Conservation (phyloP, 1,140 invertebrate genomes). For the Ptiloglossa arizonensis region DNA sequence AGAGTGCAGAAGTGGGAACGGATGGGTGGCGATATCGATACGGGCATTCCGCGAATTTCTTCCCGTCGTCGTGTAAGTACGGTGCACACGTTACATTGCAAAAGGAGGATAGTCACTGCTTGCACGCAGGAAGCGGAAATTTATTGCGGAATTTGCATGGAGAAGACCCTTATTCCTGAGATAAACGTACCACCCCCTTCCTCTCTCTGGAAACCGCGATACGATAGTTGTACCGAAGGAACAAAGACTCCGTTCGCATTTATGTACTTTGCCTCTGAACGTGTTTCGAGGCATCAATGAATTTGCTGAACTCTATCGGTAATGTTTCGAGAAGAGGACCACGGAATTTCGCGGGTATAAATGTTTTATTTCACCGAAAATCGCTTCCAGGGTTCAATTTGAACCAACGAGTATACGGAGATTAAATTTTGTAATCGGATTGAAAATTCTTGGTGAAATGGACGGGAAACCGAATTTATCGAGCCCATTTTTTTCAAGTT, state of each 20-base stretch:
- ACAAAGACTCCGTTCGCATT: not conserved
- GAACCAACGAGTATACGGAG: too few relatives aligned
- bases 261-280: not conserved
- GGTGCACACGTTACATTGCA: not conserved
- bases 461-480: too few relatives aligned
- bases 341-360: too few relatives aligned
- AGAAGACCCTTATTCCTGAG: constrained; percentile 49
- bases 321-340: not conserved
- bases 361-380: too few relatives aligned
- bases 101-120: not conserved
- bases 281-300: not conserved
- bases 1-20: constrained; percentile 43
- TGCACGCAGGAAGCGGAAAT: constrained; percentile 54
- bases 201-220: not conserved
- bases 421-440: too few relatives aligned
- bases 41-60: constrained; percentile 53
- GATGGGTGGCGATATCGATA: constrained; percentile 34
- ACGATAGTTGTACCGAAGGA: constrained; percentile 5
- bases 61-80: constrained; percentile 3
- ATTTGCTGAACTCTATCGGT: not conserved
- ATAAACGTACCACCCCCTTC: constrained; percentile 37
- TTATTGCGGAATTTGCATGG: constrained; percentile 63
- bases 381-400: too few relatives aligned
- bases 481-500: too few relatives aligned
- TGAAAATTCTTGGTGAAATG: too few relatives aligned